Conservation (phyloP, 1,140 invertebrate genomes). For the Drosophila sulfurigaster region DNA sequence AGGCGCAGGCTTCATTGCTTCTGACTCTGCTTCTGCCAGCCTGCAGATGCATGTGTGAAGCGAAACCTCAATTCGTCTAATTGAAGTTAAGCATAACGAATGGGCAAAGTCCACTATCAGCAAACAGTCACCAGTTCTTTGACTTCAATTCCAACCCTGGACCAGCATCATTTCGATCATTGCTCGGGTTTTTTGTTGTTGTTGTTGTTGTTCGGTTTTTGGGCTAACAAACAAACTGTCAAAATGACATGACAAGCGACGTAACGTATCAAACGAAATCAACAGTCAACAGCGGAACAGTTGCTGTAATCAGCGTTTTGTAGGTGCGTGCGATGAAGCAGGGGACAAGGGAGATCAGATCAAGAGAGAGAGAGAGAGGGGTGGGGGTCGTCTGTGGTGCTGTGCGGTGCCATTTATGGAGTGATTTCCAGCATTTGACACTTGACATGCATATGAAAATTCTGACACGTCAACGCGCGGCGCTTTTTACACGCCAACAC, state of each 20-base stretch:
- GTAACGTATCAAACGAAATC: constrained; percentile 76
- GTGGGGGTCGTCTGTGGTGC: background rate
- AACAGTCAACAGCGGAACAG: constrained; percentile 46
- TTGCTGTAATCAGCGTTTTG: constrained; percentile 72
- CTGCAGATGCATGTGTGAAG: constrained; percentile 47
- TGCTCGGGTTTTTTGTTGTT: constrained; percentile 16
- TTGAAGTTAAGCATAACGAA: constrained; percentile 80
- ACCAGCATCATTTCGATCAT: constrained; percentile 66
- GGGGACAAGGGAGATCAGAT: no score
- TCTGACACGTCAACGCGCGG: constrained; percentile 83
- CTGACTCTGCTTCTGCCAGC: constrained; percentile 1
- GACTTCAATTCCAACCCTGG: background rate
- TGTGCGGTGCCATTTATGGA: constrained; percentile 44
- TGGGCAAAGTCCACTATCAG: constrained; percentile 33
- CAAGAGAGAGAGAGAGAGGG: constrained; percentile 1
- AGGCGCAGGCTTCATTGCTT: constrained; percentile 21
- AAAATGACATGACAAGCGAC: constrained; percentile 84
- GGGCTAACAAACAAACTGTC: constrained; percentile 71
- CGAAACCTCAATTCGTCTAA: constrained; percentile 75
- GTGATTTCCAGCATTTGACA: constrained; percentile 71
- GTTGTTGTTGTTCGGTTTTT: constrained; percentile 1
- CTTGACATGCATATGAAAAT: constrained; percentile 85
- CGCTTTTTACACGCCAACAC: constrained; percentile 57
- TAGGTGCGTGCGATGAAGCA: constrained; percentile 58
- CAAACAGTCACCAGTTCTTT: constrained; percentile 6